Evolutionary conservation across 2,113 vertebrate species (phyloP).

Genomic region (Erinaceus europaeus): DNA sequence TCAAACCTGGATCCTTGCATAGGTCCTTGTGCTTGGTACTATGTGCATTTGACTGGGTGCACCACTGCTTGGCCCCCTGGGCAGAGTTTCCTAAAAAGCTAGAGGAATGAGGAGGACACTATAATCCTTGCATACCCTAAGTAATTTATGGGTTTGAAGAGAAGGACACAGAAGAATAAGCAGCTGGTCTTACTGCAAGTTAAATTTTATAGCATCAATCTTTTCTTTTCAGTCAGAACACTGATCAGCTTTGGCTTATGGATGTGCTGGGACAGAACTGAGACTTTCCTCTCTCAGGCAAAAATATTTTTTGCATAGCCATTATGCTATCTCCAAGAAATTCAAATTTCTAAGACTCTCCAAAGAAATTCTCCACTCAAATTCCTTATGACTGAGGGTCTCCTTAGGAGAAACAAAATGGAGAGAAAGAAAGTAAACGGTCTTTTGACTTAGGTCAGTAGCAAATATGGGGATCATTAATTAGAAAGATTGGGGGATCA

Average conservation of each 20-base stretch:
- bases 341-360: slow-evolving; percentile 1
- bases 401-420: not conserved
- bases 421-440: not conserved
- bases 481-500: not conserved
- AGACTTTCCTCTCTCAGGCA: too few species aligned
- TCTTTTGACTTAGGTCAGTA: not conserved
- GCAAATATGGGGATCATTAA: not conserved
- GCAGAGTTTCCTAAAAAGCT: not conserved
- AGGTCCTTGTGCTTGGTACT: too few species aligned
- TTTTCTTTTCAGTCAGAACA: too few species aligned
- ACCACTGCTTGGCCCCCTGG: too few species aligned
- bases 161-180: not conserved
- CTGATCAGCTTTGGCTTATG: too few species aligned
- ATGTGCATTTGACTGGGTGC: too few species aligned
- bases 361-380: slow-evolving; percentile 3
- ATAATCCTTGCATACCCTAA: not conserved
- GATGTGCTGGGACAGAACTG: too few species aligned
- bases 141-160: not conserved
- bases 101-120: not conserved
- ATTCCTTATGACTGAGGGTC: not conserved
- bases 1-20: too few species aligned
- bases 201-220: not conserved
- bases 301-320: too few species aligned
- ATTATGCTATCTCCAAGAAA: too few species aligned
- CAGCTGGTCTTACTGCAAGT: not conserved